phyloP scores from a whole-genome alignment of 2,888 invertebrate genomes.

The Limnephilus marmoratus region DNA sequence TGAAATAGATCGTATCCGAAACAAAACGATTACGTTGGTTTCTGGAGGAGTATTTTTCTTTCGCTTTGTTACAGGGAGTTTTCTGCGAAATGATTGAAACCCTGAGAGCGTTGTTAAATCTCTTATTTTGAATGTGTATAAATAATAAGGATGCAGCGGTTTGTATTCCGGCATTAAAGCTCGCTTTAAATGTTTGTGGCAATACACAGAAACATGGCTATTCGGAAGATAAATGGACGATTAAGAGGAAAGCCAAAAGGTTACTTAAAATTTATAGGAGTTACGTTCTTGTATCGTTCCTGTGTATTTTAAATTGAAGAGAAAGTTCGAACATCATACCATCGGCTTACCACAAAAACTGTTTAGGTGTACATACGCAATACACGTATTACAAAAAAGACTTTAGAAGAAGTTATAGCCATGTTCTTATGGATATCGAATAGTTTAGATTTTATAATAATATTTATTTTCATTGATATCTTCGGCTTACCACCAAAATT shows the following conservation, averaged over 20 bases:
- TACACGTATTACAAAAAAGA: neutral
- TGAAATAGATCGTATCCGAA: constrained; percentile 55
- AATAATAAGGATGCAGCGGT: neutral
- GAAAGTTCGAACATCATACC: constrained; percentile 13
- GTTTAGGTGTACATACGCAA: too few species aligned
- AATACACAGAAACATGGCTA: constrained; percentile 33
- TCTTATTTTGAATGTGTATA: neutral
- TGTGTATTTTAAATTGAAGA: constrained; percentile 12
- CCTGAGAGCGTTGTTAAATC: neutral
- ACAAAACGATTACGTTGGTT: constrained; percentile 54
- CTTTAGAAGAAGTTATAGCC: neutral
- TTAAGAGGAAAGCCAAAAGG: constrained; percentile 30
- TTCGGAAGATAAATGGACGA: constrained; percentile 32
- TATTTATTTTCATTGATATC: neutral
- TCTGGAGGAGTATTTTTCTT: constrained; percentile 29
- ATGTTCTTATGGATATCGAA: neutral
- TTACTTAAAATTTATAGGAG: constrained; percentile 22
- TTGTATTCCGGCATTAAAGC: neutral
- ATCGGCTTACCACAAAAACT: neutral
- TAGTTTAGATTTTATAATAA: neutral
- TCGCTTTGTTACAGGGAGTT: constrained; percentile 23
- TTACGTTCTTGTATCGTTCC: neutral
- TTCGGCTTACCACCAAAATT: neutral
- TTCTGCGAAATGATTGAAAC: constrained; percentile 29
- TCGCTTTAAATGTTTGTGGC: constrained; percentile 31